Conservation (phyloP, 2,797 vertebrate genomes). For the Phoebastria nigripes region DNA sequence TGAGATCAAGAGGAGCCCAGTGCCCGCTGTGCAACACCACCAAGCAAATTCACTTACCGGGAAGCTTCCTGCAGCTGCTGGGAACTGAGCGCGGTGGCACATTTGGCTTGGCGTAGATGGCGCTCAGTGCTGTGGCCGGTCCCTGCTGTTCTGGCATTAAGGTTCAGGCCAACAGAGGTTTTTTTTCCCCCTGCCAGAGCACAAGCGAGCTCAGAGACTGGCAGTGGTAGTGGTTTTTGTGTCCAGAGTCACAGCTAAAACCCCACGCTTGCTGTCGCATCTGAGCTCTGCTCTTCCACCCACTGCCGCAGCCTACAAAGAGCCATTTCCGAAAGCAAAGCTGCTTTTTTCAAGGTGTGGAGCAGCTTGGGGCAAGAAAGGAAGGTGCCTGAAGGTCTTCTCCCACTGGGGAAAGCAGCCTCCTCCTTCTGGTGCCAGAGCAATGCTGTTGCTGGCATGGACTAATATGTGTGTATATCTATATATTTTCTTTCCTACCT, state of each 20-base stretch:
- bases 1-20: neutral
- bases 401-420: too few species aligned
- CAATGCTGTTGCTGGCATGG: too few species aligned
- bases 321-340: neutral
- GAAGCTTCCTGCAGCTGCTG: neutral
- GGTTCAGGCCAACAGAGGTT: too few species aligned
- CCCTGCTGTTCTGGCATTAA: neutral
- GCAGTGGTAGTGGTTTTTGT: too few species aligned
- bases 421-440: neutral
- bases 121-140: fast-evolving
- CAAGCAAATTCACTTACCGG: neutral
- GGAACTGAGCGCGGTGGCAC: neutral
- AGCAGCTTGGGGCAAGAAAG: neutral
- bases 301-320: neutral
- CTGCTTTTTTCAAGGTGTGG: neutral
- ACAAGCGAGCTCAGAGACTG: neutral
- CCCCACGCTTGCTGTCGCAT: neutral
- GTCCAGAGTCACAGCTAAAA: too few species aligned
- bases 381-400: neutral
- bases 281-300: neutral
- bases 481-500: neutral
- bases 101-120: neutral
- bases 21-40: neutral
- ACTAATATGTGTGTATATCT: too few species aligned
- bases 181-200: fast-evolving